Conservation (phyloP, 2,113 vertebrate species). For the Syngnathus scovelli region DNA sequence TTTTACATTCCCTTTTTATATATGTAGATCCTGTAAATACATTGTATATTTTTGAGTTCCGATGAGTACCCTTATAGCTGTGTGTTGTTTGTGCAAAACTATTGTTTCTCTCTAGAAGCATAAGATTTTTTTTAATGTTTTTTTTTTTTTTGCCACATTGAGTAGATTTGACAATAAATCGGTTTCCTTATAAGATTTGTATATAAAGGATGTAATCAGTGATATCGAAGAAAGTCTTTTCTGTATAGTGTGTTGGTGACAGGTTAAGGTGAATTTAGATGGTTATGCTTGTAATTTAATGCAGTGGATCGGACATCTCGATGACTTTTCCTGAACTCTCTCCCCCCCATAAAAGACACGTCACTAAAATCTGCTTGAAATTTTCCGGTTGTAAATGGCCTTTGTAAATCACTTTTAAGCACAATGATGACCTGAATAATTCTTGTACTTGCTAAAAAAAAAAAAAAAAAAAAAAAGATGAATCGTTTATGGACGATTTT, state of each 20-base stretch:
- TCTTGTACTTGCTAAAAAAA: background rate
- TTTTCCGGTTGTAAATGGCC: background rate
- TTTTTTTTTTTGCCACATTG: slow-evolving; percentile 40
- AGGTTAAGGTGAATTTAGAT: slow-evolving; percentile 9
- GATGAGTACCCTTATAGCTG: slow-evolving; percentile 42
- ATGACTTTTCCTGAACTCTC: slow-evolving; percentile 29
- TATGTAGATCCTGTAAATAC: slow-evolving; percentile 85
- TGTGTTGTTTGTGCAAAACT: slow-evolving; percentile 40
- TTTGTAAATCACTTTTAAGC: slow-evolving; percentile 41
- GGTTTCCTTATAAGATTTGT: slow-evolving; percentile 26
- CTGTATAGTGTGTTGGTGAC: slow-evolving; percentile 16
- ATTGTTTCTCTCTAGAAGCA: slow-evolving; percentile 42
- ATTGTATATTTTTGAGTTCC: slow-evolving; percentile 79
- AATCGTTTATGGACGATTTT: slow-evolving; percentile 7
- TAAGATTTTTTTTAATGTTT: slow-evolving; percentile 7
- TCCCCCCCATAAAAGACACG: slow-evolving; percentile 17
- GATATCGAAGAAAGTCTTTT: slow-evolving; percentile 20
- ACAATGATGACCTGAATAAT: slow-evolving; percentile 36
- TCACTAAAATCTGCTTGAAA: background rate
- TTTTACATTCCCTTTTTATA: slow-evolving; percentile 76
- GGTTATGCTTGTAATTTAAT: slow-evolving; percentile 8
- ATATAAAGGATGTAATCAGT: slow-evolving; percentile 21
- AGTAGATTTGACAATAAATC: slow-evolving; percentile 19
- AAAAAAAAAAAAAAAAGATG: background rate
- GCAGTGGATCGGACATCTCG: slow-evolving; percentile 26